phyloP scores from a whole-genome alignment of 1,140 invertebrate genomes.

The Colletes latitarsis region DNA sequence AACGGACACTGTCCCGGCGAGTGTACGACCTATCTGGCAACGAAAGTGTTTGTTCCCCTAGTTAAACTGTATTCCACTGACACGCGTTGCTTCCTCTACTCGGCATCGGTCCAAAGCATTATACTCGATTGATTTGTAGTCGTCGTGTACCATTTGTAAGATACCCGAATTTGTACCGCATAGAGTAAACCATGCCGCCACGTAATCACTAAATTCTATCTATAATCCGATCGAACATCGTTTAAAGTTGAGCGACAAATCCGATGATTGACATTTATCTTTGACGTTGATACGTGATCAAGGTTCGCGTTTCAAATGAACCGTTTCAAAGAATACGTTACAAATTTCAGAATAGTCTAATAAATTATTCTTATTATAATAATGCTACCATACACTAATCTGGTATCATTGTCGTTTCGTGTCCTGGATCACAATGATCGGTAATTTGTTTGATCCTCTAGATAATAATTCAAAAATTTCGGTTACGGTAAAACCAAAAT shows the following conservation, averaged over 20 bases:
- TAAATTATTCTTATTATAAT: background rate
- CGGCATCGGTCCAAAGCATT: slow-evolving; percentile 43
- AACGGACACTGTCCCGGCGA: slow-evolving; percentile 34
- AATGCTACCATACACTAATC: too few relatives aligned
- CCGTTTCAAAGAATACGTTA: background rate
- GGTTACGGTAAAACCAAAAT: slow-evolving; percentile 60
- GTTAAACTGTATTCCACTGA: slow-evolving; percentile 33
- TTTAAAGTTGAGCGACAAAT: background rate
- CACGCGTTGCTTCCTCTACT: slow-evolving; percentile 42
- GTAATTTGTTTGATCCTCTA: background rate
- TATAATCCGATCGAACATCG: background rate
- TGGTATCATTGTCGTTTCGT: too few relatives aligned
- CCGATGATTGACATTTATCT: slow-evolving; percentile 1
- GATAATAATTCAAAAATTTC: background rate
- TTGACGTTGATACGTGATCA: background rate
- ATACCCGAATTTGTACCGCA: too few relatives aligned
- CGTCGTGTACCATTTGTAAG: background rate
- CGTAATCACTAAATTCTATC: slow-evolving; percentile 1
- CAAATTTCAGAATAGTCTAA: background rate
- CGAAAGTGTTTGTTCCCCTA: slow-evolving; percentile 30
- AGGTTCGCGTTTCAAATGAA: background rate
- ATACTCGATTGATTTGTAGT: slow-evolving; percentile 29
- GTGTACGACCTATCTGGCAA: slow-evolving; percentile 18
- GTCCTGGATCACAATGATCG: background rate
- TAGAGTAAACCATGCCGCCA: too few relatives aligned